These are phyloP conservation scores for Pecten maximus DNA, from an alignment of 2,888 invertebrate species.

Conservation along the genomic window DNA sequence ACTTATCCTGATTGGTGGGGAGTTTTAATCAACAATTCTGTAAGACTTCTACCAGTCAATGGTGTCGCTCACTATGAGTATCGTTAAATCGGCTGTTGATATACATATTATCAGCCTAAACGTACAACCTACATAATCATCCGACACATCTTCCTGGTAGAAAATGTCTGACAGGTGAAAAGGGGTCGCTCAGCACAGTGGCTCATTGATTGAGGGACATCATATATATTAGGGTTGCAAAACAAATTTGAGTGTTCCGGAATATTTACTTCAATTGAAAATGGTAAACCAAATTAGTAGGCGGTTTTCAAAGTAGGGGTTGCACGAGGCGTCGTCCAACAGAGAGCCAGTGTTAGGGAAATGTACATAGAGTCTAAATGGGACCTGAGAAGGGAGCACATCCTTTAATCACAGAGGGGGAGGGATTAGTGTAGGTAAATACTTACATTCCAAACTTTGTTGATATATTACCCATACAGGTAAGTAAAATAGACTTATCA, in stretches of 20 bases:
- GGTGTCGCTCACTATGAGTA: too few relatives aligned
- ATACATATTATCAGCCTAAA: too few relatives aligned
- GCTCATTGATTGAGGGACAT: neutral
- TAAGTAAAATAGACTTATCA: constrained; percentile 26
- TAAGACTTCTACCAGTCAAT: too few relatives aligned
- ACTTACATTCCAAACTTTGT: neutral
- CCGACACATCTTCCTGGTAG: too few relatives aligned
- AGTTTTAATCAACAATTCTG: too few relatives aligned
- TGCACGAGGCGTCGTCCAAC: neutral
- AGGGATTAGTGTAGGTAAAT: constrained; percentile 2
- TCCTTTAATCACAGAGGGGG: constrained; percentile 27
- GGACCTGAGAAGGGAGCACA: neutral
- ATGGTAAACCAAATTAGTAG: neutral
- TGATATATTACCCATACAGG: neutral
- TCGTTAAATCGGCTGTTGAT: too few relatives aligned
- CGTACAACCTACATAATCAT: too few relatives aligned
- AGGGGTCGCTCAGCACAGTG: neutral
- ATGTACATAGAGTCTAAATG: neutral
- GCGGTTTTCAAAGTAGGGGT: neutral
- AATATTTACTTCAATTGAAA: neutral
- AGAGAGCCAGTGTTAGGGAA: neutral
- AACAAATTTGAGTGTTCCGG: neutral
- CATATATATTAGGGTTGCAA: neutral
- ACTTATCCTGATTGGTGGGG: too few relatives aligned
- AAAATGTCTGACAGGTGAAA: neutral